Evolutionary conservation across 2,797 vertebrate species (phyloP).

Genomic region (Eutrigla gurnardus): DNA sequence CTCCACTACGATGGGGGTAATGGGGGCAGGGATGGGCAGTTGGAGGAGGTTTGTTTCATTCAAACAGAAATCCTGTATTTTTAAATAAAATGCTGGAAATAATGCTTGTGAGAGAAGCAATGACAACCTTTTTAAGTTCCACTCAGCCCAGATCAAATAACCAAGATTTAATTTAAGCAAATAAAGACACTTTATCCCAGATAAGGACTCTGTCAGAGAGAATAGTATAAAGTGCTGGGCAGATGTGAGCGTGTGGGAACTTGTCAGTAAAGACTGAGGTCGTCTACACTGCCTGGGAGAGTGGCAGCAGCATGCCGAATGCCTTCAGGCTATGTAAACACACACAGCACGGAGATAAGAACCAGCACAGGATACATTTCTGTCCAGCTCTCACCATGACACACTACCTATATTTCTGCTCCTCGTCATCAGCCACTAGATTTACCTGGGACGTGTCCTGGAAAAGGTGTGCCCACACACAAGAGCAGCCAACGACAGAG

Average conservation of each 20-base stretch:
- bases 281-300: slow-evolving; percentile 61
- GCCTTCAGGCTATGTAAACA: slow-evolving; percentile 80
- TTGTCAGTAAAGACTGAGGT: slow-evolving; percentile 66
- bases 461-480: neutral
- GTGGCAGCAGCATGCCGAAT: slow-evolving; percentile 71
- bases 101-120: neutral
- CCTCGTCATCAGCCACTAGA: slow-evolving; percentile 16
- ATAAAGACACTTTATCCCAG: slow-evolving; percentile 3
- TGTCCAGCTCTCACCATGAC: slow-evolving; percentile 33
- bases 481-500: neutral
- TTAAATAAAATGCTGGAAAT: slow-evolving; percentile 2
- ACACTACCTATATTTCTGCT: slow-evolving; percentile 11
- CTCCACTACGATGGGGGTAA: slow-evolving; percentile 2
- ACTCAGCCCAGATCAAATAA: neutral
- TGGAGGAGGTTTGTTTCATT: neutral
- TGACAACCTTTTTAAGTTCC: neutral
- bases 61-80: neutral
- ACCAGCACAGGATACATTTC: slow-evolving; percentile 53
- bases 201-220: slow-evolving; percentile 11
- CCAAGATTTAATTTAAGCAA: neutral
- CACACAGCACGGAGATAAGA: slow-evolving; percentile 65
- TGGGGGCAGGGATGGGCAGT: slow-evolving; percentile 7
- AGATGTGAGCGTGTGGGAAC: slow-evolving; percentile 74
- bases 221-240: slow-evolving; percentile 41
- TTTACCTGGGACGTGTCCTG: neutral